Percentiles rank a stretch among this genome's conserved stretches.
phyloP scores from a whole-genome alignment of 2,797 vertebrate genomes.

The Acrossocheilus wenchowensis region DNA sequence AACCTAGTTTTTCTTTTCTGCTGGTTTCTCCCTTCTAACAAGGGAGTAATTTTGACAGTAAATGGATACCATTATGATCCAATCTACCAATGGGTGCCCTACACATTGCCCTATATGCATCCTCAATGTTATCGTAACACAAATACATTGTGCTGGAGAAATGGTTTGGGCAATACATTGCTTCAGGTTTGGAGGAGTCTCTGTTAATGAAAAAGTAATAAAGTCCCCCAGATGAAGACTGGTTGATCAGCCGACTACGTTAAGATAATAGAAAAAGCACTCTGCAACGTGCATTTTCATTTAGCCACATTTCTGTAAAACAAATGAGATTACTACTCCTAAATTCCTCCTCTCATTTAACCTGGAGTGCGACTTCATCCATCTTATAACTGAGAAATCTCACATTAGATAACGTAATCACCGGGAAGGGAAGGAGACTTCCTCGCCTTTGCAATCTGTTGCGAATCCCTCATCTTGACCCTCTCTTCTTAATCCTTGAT shows the following conservation, averaged over 20 bases:
- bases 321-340: constrained; percentile 7
- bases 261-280: no score
- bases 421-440: not conserved
- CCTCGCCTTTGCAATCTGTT: not conserved
- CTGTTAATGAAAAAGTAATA: no score
- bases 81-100: constrained; percentile 27
- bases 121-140: constrained; percentile 23
- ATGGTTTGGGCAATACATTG: not conserved
- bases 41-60: not conserved
- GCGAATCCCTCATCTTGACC: constrained; percentile 36
- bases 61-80: constrained; percentile 18
- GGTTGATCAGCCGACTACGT: no score
- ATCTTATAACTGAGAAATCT: not conserved
- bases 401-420: constrained; percentile 31
- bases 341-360: not conserved
- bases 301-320: not conserved
- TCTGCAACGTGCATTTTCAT: no score
- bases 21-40: constrained; percentile 9
- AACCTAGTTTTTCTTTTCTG: constrained; percentile 1
- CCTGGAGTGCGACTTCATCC: not conserved
- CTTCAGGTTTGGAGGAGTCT: no score
- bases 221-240: no score
- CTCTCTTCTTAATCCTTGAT: constrained; percentile 17
- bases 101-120: constrained; percentile 8
- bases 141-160: not conserved